Percentiles rank a stretch among this genome's conserved stretches.
Conservation (phyloP, 1,140 invertebrate genomes). For the Sarcophaga peregrina region DNA sequence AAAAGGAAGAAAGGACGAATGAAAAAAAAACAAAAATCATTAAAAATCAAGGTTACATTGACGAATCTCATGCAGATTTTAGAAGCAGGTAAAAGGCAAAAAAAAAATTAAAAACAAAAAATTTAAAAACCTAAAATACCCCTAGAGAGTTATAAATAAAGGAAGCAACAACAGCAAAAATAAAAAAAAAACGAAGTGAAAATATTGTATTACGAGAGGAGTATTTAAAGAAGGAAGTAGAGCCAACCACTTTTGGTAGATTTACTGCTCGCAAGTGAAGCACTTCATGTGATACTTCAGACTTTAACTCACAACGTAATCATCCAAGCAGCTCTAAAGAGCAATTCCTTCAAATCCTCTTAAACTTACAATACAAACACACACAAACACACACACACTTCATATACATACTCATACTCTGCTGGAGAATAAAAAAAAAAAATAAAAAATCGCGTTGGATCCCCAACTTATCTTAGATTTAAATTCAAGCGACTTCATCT, state of each 20-base stretch:
- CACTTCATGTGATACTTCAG: background rate
- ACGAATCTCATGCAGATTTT: no score
- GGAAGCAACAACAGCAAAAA: background rate
- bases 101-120: no score
- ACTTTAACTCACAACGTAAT: background rate
- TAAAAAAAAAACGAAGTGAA: constrained; percentile 27
- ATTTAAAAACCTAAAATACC: no score
- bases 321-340: background rate
- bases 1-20: no score
- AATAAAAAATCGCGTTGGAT: background rate
- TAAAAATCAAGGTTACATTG: no score
- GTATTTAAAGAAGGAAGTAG: constrained; percentile 41
- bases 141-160: background rate
- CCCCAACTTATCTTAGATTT: constrained; percentile 7
- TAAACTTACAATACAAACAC: background rate
- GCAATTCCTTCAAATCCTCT: constrained; percentile 15
- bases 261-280: background rate
- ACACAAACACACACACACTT: background rate
- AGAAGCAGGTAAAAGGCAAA: no score
- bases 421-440: background rate
- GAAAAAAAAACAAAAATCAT: no score
- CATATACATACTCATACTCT: background rate
- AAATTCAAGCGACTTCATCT: background rate
- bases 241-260: constrained; percentile 45
- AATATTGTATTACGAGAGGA: background rate